These are phyloP conservation scores for Entelurus aequoreus DNA, from an alignment of 2,113 vertebrate species.

Conservation along the genomic window DNA sequence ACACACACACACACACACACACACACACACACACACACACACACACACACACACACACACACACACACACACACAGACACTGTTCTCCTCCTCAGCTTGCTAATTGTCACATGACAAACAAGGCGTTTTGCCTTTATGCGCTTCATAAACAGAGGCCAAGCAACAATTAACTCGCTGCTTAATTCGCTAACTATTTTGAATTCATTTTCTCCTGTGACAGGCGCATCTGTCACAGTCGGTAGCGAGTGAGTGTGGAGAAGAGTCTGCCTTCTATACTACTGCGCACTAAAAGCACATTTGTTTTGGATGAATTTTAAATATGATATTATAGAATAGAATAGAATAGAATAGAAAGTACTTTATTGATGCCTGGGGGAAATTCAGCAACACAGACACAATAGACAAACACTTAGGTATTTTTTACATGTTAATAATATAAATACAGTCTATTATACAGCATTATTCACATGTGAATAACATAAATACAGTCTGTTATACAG, in stretches of 20 bases:
- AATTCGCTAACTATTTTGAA: constrained; percentile 80
- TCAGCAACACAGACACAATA: too few species aligned
- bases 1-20: constrained; percentile 9
- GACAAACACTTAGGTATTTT: too few species aligned
- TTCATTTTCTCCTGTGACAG: constrained; percentile 76
- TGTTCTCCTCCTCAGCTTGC: constrained; percentile 49
- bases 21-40: constrained; percentile 14
- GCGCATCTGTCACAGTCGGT: constrained; percentile 75
- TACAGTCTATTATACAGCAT: too few species aligned
- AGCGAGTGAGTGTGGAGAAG: constrained; percentile 15
- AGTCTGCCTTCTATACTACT: constrained; percentile 16
- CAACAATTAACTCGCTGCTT: constrained; percentile 79
- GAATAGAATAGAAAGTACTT: too few species aligned
- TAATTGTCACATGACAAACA: constrained; percentile 80
- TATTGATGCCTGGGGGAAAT: too few species aligned
- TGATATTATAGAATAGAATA: neutral
- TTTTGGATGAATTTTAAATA: too few species aligned
- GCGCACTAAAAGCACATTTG: neutral
- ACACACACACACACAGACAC: constrained; percentile 20
- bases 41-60: constrained; percentile 15
- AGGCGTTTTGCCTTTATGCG: constrained; percentile 67
- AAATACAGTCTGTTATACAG: neutral
- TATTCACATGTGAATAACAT: too few species aligned
- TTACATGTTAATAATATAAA: too few species aligned
- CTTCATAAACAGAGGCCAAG: constrained; percentile 74